A percentile compares a stretch with the other conserved stretches of the same genome.
Conservation (phyloP, 2,113 vertebrate genomes). For the Erpornis zantholeuca region DNA sequence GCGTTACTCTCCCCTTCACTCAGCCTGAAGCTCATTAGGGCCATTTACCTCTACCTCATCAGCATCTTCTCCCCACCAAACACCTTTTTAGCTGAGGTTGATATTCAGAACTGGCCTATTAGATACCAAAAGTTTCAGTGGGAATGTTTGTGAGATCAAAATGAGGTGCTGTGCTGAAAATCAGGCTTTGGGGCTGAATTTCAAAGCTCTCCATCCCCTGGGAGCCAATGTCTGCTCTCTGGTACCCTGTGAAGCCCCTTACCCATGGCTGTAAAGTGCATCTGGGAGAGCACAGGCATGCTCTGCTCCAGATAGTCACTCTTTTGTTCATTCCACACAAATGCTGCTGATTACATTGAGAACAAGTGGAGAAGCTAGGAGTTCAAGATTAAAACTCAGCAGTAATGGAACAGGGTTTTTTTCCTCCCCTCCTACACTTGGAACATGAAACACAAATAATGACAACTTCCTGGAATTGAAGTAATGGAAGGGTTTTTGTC, state of each 20-base stretch:
- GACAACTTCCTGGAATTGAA: neutral
- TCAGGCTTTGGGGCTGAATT: neutral
- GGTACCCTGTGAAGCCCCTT: neutral
- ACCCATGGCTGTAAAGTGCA: neutral
- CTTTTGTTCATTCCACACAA: neutral
- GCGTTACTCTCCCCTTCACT: neutral
- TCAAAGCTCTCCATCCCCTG: neutral
- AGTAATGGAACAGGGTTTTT: neutral
- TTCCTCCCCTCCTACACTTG: neutral
- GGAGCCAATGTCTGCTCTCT: neutral
- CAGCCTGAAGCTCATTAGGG: neutral
- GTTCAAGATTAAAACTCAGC: neutral
- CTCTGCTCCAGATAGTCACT: neutral
- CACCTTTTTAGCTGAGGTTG: neutral
- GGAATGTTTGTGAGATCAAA: neutral
- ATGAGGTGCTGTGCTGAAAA: neutral
- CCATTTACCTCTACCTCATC: neutral
- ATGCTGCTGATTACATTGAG: neutral
- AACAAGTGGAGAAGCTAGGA: neutral
- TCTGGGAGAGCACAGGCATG: neutral
- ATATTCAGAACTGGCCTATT: neutral
- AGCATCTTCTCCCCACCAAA: neutral
- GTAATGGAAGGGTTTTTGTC: neutral
- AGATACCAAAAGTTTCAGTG: neutral
- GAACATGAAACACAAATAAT: neutral